These are phyloP conservation scores for Orthosia gracilis DNA, from an alignment of 2,888 invertebrate genomes.

Conservation along the genomic window DNA sequence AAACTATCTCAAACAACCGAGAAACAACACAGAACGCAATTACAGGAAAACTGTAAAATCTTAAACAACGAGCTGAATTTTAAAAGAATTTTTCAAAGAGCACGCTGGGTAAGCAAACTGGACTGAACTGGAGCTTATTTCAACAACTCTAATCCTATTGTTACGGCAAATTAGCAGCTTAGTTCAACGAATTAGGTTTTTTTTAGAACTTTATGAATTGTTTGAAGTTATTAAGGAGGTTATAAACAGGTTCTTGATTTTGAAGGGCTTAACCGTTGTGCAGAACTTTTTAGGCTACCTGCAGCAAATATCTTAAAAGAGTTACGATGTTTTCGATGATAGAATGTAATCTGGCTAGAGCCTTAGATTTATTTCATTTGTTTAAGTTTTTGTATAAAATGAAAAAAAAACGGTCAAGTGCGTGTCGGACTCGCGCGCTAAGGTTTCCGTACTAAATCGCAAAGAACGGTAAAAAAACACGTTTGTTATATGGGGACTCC, in stretches of 20 bases:
- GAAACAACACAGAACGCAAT: conserved; percentile 44
- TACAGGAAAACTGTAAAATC: conserved; percentile 54
- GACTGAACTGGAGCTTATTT: conserved; percentile 47
- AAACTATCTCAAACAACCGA: conserved; percentile 46
- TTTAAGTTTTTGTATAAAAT: background rate
- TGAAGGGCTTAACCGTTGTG: background rate
- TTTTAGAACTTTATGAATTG: conserved; percentile 10
- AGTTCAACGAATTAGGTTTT: conserved; percentile 61
- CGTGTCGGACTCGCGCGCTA: no score
- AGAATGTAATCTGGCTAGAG: no score
- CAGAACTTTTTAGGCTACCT: background rate
- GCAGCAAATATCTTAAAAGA: background rate
- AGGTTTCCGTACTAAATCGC: no score
- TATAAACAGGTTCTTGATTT: background rate
- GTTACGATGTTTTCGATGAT: no score
- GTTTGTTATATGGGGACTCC: no score
- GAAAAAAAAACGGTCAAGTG: background rate
- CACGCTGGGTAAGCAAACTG: conserved; percentile 48
- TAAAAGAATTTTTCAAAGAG: conserved; percentile 47
- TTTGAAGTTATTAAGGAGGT: background rate
- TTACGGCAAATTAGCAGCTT: conserved; percentile 65
- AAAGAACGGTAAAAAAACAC: no score
- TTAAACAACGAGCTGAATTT: conserved; percentile 39
- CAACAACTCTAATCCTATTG: conserved; percentile 58
- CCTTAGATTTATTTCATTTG: background rate